Evolutionary conservation across 2,797 vertebrate genomes (phyloP).

Genomic region (Sternotherus odoratus): DNA sequence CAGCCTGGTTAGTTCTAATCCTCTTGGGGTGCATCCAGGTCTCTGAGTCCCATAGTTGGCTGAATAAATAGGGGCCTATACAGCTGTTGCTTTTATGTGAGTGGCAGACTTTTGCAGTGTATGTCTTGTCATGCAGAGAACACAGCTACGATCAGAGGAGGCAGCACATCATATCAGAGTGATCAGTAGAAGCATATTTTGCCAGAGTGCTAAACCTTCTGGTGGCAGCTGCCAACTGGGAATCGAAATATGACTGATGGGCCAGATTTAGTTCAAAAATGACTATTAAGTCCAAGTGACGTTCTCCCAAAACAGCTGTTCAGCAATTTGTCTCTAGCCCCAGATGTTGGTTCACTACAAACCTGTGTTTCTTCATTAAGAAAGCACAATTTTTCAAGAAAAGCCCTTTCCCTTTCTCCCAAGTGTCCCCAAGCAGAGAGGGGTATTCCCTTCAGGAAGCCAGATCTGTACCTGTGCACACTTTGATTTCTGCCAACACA

Average conservation of each 20-base stretch:
- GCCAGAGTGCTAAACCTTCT: not conserved
- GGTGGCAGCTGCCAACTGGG: not conserved
- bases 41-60: not conserved
- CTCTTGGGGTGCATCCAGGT: not conserved
- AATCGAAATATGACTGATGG: not conserved
- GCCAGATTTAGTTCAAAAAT: not conserved
- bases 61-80: not conserved
- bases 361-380: not conserved
- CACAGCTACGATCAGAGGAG: not conserved
- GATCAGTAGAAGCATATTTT: not conserved
- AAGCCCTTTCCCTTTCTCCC: not conserved
- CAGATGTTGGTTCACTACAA: not conserved
- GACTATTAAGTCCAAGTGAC: not conserved
- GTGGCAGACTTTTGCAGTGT: not conserved
- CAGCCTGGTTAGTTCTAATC: not conserved
- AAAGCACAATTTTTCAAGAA: conserved; percentile 55
- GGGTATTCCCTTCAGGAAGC: conserved; percentile 60
- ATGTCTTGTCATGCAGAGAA: not conserved
- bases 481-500: conserved; percentile 52
- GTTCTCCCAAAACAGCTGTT: not conserved
- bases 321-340: not conserved
- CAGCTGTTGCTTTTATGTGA: not conserved
- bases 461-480: conserved; percentile 58
- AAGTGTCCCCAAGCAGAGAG: not conserved
- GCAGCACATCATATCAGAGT: not conserved